These are phyloP conservation scores for Pantherophis guttatus DNA, from an alignment of 2,113 vertebrate genomes.

Conservation along the genomic window DNA sequence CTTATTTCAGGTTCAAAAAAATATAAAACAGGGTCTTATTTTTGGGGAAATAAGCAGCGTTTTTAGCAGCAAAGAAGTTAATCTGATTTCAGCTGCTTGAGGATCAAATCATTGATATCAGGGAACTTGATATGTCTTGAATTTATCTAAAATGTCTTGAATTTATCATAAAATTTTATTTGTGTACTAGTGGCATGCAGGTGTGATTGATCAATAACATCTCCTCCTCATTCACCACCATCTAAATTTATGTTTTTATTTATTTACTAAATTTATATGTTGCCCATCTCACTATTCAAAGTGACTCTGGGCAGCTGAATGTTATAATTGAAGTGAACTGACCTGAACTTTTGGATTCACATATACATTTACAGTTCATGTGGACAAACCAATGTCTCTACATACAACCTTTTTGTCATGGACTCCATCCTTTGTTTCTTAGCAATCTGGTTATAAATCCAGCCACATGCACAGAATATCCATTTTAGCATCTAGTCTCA, in stretches of 20 bases:
- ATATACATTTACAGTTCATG: background rate
- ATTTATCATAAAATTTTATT: background rate
- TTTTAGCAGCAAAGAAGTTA: background rate
- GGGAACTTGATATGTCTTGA: background rate
- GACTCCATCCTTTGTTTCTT: background rate
- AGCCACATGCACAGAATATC: background rate
- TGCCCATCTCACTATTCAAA: background rate
- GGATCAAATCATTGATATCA: background rate
- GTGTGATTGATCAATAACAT: background rate
- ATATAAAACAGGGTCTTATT: too few species aligned
- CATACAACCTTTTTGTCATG: background rate
- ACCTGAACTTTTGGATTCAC: background rate
- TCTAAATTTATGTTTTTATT: background rate
- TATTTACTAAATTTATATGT: background rate
- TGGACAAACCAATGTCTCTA: background rate
- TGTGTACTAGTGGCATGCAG: background rate
- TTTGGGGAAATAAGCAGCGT: too few species aligned
- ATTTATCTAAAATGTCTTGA: background rate
- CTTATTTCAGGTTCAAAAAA: too few species aligned
- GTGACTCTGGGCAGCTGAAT: background rate
- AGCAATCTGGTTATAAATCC: background rate
- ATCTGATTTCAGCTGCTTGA: background rate
- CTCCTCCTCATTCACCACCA: background rate
- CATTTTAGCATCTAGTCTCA: background rate
- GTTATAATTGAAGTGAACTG: background rate